phyloP scores from a whole-genome alignment of 2,797 vertebrate genomes.

The Pristis pectinata region DNA sequence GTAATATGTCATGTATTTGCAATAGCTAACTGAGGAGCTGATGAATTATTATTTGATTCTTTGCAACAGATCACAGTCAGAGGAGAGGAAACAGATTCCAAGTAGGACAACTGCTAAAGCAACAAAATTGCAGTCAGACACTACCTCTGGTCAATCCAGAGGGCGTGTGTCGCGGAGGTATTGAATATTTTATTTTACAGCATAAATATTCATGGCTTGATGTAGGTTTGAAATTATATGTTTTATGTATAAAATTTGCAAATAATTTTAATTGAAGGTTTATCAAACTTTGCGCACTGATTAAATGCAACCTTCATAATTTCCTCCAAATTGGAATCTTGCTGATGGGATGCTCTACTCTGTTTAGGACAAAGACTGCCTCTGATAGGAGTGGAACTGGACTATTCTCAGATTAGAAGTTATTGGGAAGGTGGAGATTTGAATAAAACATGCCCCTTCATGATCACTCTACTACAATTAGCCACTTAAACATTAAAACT shows the following conservation, averaged over 20 bases:
- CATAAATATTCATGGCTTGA: background rate
- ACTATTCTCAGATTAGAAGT: background rate
- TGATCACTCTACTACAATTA: background rate
- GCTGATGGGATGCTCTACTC: too few species aligned
- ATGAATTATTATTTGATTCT: constrained; percentile 41
- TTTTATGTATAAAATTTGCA: background rate
- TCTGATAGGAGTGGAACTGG: background rate
- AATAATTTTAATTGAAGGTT: background rate
- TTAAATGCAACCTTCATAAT: background rate
- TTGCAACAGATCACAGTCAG: constrained; percentile 98
- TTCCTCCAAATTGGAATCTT: background rate
- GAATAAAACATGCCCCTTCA: background rate
- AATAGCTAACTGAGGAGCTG: background rate
- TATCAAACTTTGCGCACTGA: background rate
- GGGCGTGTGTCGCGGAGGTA: constrained; percentile 99
- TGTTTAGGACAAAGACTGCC: background rate
- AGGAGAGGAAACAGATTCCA: constrained; percentile 97
- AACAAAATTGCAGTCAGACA: constrained; percentile 96
- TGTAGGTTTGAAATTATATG: background rate
- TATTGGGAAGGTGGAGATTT: background rate
- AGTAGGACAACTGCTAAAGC: constrained; percentile 97
- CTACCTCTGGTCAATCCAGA: constrained; percentile 89
- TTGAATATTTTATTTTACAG: constrained; percentile 41
- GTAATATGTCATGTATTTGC: background rate
- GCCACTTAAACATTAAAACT: background rate